Evolutionary conservation across 2,888 invertebrate species (phyloP).

Genomic region (Epirrhoe alternata): DNA sequence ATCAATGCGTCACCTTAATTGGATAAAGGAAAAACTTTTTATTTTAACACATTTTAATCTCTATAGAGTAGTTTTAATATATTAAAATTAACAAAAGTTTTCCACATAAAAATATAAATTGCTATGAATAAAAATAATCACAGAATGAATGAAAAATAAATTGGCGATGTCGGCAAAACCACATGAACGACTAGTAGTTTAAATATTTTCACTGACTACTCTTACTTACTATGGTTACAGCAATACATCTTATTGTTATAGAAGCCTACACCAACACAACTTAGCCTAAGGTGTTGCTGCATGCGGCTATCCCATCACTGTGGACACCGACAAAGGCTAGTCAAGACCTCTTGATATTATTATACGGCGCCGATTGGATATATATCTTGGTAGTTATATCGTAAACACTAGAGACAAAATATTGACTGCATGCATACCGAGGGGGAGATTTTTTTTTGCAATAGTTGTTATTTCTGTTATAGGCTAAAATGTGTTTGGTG

Average conservation of each 20-base stretch:
- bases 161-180: conserved; percentile 11
- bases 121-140: conserved; percentile 41
- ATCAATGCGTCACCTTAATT: too few species aligned
- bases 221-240: conserved; percentile 27
- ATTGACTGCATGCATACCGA: too few species aligned
- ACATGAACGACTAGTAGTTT: conserved; percentile 21
- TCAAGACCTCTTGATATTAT: neutral
- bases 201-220: conserved; percentile 10
- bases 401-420: too few species aligned
- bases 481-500: neutral
- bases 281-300: conserved; percentile 2
- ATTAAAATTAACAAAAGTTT: conserved; percentile 16
- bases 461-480: neutral
- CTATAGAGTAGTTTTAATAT: conserved; percentile 12
- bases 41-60: conserved; percentile 28
- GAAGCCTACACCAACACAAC: neutral
- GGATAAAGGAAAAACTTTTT: neutral
- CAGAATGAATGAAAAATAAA: conserved; percentile 31
- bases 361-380: too few species aligned
- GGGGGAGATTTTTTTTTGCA: neutral
- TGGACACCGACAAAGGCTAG: neutral
- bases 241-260: conserved; percentile 4
- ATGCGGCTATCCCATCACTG: neutral
- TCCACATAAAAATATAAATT: conserved; percentile 20
- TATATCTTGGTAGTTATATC: too few species aligned